A percentile compares a stretch with the other conserved stretches of the same genome.
phyloP scores from a whole-genome alignment of 2,888 invertebrate species.

The Hypomecis atomaria region DNA sequence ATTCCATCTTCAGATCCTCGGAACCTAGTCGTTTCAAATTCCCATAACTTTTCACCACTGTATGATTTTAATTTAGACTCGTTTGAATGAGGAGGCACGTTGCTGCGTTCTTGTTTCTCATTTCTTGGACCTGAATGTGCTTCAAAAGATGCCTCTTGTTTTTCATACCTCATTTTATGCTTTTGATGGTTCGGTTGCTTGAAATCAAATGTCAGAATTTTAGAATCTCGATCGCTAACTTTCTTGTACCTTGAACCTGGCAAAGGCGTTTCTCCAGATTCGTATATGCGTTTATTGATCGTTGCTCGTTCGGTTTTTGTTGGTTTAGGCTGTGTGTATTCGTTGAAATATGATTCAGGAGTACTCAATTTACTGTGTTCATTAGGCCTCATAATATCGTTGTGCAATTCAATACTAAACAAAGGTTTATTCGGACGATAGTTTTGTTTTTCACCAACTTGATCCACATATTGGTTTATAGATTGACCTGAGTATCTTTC shows the following conservation, averaged over 20 bases:
- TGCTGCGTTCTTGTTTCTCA: background rate
- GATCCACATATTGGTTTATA: background rate
- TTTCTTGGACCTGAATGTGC: background rate
- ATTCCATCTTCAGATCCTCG: background rate
- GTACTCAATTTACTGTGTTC: too few relatives aligned
- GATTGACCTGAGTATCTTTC: background rate
- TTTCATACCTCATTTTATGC: background rate
- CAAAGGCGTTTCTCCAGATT: background rate
- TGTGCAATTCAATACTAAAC: background rate
- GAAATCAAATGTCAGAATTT: background rate
- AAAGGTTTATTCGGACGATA: background rate
- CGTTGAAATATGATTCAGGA: background rate
- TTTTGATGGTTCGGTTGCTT: background rate
- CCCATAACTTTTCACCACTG: background rate
- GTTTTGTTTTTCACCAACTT: background rate
- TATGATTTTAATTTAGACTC: background rate
- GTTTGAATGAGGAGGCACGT: background rate
- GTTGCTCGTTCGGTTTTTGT: background rate
- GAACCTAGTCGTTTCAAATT: slow-evolving; percentile 5
- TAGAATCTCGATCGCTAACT: background rate
- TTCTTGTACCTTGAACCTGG: background rate
- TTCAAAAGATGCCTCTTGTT: background rate
- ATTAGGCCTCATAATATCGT: background rate
- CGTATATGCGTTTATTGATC: background rate
- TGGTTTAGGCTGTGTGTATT: background rate